A percentile compares a stretch with the other conserved stretches of the same genome.
Evolutionary conservation across 1,140 invertebrate species (phyloP).

Genomic region (Brachionus koreanus): DNA sequence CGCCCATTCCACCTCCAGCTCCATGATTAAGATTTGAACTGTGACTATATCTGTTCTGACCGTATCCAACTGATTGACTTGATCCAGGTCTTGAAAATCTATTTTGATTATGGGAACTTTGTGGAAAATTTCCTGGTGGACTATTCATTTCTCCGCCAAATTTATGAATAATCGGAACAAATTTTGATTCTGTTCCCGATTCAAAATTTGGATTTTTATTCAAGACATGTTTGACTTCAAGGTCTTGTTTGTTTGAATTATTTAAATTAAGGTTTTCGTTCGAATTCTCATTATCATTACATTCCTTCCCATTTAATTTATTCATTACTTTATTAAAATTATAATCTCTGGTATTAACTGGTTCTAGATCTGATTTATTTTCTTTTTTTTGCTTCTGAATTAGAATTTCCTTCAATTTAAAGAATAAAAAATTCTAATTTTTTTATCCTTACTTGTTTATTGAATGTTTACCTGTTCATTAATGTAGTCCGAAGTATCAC

Average conservation of each 20-base stretch:
- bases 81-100: constrained; percentile 24
- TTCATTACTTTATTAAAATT: constrained; percentile 1
- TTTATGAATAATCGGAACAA: constrained; percentile 13
- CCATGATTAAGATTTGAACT: not conserved
- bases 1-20: not conserved
- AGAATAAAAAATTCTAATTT: not conserved
- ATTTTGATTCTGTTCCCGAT: not conserved
- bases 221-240: not conserved
- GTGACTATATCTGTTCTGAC: not conserved
- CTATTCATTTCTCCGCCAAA: constrained; percentile 39
- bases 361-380: not conserved
- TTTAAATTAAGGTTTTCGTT: not conserved
- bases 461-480: constrained; percentile 9
- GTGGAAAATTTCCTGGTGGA: constrained; percentile 4
- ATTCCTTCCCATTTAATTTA: not conserved
- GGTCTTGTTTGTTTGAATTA: not conserved
- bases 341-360: not conserved
- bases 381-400: not conserved
- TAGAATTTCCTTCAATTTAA: not conserved
- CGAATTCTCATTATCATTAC: not conserved
- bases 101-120: not conserved
- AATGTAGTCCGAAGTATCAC: constrained; percentile 41
- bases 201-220: not conserved
- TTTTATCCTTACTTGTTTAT: not conserved
- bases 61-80: constrained; percentile 24